Evolutionary conservation across 2,888 invertebrate genomes (phyloP), one percentile per base, ranked within the genome.

Genomic region (Chloromyia formosa): DNA sequence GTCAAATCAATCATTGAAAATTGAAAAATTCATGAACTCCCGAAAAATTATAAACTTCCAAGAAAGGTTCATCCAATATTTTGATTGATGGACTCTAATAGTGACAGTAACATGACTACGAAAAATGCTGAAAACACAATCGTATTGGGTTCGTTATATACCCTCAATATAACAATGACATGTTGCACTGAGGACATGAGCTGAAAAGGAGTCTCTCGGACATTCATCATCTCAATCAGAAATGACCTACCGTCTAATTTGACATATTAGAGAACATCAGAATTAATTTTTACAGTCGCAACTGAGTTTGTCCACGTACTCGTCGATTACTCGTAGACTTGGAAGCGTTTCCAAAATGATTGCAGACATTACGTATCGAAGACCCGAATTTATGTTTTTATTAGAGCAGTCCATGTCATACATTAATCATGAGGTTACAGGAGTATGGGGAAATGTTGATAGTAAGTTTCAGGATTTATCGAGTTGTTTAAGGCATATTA

Each of bases 31-130:
- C 60, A 60, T 60, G 60, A 23, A 60, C 60, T 60, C 60, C 60
- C 14, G 60, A 23, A 60, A 35, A 60, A 60, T 60, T 60, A 45
- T 66, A 18, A 66, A 42, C 66, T 66, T 66, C 66, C 45, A 45
- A 45, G 66, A 66, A 66, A 22, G 66, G 49, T 49, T 14, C 27
- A 18, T 66, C 45, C 42, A 66, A 18, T 66, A 9, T 4, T 66
- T 45, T 66, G 66, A 66, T 66, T 45, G 66, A 66, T 66, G 66
- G 42, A 45, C 66, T 66, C 27, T 66, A 66, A 66, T 66, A 45
- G 66, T 66, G 66, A 66, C 66, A 66, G 66, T 22, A 45, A 42
- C 45, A 22, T 66, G 45, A 45, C 66, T 45, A 45, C 66, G 66
- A 45, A 22, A 20, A 45, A 45, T 66, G 45, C 20, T 22, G 66